Percentiles rank a stretch among this genome's conserved stretches.
These are phyloP conservation scores for Clarias pachynema DNA, from an alignment of 2,797 vertebrate genomes.

Conservation along the genomic window DNA sequence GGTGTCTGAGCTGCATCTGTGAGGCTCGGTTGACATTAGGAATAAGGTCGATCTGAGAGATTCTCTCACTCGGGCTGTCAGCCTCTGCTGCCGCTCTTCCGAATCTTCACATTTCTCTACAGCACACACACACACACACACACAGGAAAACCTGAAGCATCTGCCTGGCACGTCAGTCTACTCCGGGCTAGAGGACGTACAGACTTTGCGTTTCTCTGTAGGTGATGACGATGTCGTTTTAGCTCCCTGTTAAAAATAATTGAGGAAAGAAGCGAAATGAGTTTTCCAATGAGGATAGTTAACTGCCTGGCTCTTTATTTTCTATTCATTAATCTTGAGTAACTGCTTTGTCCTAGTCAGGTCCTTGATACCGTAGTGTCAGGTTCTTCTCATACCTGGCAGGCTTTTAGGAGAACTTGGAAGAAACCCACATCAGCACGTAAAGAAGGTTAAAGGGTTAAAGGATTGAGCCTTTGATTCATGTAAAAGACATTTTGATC, in stretches of 20 bases:
- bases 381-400: no score
- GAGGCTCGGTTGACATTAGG: slow-evolving; percentile 1
- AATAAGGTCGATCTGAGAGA: not conserved
- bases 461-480: not conserved
- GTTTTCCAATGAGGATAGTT: not conserved
- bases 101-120: slow-evolving; percentile 8
- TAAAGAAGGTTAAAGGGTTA: not conserved
- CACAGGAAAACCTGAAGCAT: not conserved
- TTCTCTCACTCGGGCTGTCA: not conserved
- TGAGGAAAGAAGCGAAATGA: not conserved
- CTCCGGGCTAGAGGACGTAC: not conserved
- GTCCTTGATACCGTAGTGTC: not conserved
- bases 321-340: not conserved
- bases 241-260: not conserved
- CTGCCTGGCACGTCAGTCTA: not conserved
- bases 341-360: not conserved
- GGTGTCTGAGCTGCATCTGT: not conserved
- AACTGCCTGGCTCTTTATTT: not conserved
- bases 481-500: not conserved
- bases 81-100: not conserved
- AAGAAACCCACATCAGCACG: not conserved
- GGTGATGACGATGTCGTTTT: not conserved
- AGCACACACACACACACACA: no score
- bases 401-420: not conserved
- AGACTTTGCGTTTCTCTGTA: not conserved